These are phyloP conservation scores for Chloropsis cyanopogon DNA, from an alignment of 2,113 vertebrate species.

Conservation along the genomic window DNA sequence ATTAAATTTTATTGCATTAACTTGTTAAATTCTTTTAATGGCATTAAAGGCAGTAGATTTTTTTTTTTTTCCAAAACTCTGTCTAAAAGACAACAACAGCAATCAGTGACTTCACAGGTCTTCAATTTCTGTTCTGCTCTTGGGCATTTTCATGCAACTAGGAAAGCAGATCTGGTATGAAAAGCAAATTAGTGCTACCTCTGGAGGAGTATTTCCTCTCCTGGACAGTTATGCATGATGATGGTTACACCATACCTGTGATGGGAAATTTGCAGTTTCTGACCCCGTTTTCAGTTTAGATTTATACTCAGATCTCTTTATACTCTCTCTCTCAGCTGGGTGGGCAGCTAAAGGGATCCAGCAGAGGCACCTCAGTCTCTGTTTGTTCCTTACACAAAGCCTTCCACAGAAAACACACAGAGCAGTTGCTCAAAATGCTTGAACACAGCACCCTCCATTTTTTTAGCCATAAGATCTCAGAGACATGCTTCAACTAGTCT, in stretches of 20 bases:
- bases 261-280: background rate
- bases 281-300: background rate
- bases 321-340: no score
- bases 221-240: no score
- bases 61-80: background rate
- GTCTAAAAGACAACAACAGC: background rate
- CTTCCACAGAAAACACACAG: background rate
- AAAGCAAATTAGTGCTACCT: background rate
- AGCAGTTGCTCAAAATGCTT: background rate
- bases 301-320: background rate
- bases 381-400: background rate
- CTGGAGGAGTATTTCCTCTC: background rate
- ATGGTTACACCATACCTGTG: background rate
- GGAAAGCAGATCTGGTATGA: background rate
- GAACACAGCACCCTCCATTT: background rate
- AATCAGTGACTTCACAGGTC: background rate
- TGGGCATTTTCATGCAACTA: background rate
- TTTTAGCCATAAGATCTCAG: background rate
- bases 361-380: background rate
- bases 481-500: background rate
- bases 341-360: background rate
- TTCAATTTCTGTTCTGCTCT: background rate
- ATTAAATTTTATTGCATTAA: conserved; percentile 41
- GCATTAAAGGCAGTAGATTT: background rate
- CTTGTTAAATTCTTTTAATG: conserved; percentile 1